Base-by-base conservation (phyloP, 2,797 vertebrate species). In the Hafferia zeledoni region DNA sequence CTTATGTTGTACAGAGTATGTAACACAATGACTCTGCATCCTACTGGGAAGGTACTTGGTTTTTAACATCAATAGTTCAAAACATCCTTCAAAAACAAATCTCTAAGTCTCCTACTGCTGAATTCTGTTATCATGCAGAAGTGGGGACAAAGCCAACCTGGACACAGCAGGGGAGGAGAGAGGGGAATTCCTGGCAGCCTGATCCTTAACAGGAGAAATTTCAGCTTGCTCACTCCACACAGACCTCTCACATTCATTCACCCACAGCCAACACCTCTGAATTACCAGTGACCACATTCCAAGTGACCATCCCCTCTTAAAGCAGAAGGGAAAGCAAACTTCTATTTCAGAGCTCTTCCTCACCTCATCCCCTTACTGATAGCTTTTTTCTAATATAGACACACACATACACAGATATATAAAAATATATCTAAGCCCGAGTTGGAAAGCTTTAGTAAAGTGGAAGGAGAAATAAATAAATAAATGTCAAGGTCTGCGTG, bases 401-500 rank as follows among this genome's bases (percentile, higher is more conserved):
- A 70, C 60, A 79, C 18, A 67, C 8, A 23, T 4, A 82, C 33
- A 64, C 0, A 85, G 31, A 64, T 53, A 53, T 2, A 90, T 15
- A 85, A 81, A 93, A 85, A 69, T 41, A 83, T 61, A 71, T 31
- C 90, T 82, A 93, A 87, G 33, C 47, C 56, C 14, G 46, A 76
- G 86, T 15, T 93, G 64, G 82, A 96, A 96, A 92, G 87, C 94
- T 96, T 95, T 79, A 93, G 81, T 80, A 90, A 57, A 78, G 78
- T 39, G 89, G 87, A 97, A 94, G 74, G 78, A 19, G 83, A 95
- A 93, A 92, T 81, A 95, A 95, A 95, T 94, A 96, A 94, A 83
- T 86, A 93, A 97, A 95, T 81, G 94, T 92, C 96, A 97, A 97
- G 97, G 96, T 97, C 96, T 97, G 85, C 43, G 61, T 95, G 95